These are phyloP conservation scores for Anolis carolinensis DNA, from an alignment of 2,113 vertebrate species.

Conservation along the genomic window DNA sequence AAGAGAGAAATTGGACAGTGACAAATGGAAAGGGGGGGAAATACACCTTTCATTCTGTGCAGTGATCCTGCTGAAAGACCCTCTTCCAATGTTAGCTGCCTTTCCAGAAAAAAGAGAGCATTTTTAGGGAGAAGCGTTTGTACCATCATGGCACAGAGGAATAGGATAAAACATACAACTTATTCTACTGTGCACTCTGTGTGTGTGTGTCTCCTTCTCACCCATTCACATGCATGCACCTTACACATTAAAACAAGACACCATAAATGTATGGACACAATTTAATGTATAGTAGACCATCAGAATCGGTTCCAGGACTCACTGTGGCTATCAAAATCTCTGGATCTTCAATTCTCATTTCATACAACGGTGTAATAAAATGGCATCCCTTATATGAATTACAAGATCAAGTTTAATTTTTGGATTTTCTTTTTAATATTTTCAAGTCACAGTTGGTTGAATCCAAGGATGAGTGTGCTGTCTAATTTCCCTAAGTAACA, in stretches of 20 bases:
- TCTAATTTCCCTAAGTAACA: no score
- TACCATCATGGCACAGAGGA: background rate
- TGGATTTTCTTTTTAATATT: no score
- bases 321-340: no score
- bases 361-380: no score
- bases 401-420: no score
- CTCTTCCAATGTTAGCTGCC: background rate
- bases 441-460: no score
- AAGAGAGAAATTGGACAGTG: background rate
- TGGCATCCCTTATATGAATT: no score
- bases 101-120: background rate
- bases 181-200: background rate
- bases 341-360: no score
- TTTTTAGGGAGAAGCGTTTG: background rate
- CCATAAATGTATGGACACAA: background rate
- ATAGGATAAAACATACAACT: background rate
- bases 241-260: background rate
- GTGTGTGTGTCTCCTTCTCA: background rate
- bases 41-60: background rate
- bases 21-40: background rate
- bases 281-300: background rate
- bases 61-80: background rate
- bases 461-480: no score
- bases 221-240: background rate
- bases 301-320: no score